Conservation (phyloP, 35 echinoderm and acorn worm species). For the Heliocidaris erythrogramma region DNA sequence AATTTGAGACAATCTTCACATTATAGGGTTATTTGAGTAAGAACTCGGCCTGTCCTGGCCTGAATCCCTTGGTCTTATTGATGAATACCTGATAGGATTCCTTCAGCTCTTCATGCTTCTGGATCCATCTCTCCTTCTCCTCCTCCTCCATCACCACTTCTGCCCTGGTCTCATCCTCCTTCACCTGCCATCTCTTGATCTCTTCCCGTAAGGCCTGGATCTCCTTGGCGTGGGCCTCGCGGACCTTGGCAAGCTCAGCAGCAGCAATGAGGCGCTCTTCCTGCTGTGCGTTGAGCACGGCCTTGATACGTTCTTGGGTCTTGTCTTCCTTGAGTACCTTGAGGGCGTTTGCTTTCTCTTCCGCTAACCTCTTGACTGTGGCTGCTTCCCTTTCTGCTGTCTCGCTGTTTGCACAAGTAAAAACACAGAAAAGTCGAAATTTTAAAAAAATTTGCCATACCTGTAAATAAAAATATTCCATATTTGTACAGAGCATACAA, state of each 20-base stretch:
- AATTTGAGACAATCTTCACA: not conserved
- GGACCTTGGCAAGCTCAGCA: conserved; percentile 55
- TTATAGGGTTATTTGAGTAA: conserved; percentile 43
- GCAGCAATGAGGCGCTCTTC: conserved; percentile 61
- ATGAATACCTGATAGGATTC: conserved; percentile 63
- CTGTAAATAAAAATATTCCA: too few relatives aligned
- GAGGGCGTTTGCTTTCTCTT: conserved; percentile 45
- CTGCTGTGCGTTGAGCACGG: conserved; percentile 46
- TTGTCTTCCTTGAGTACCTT: conserved; percentile 48
- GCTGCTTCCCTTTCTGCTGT: conserved; percentile 43
- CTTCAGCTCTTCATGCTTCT: conserved; percentile 50
- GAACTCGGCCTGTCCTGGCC: conserved; percentile 59
- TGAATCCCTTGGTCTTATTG: conserved; percentile 60
- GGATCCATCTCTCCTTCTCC: conserved; percentile 53
- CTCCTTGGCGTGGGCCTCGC: conserved; percentile 42
- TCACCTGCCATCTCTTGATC: conserved; percentile 54
- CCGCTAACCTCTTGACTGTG: conserved; percentile 32
- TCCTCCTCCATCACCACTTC: conserved; percentile 51
- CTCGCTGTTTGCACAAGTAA: not conserved
- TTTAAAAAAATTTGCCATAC: not conserved
- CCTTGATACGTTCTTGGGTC: conserved; percentile 52
- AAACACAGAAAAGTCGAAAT: not conserved
- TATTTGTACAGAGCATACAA: too few relatives aligned
- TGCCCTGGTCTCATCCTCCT: conserved; percentile 49
- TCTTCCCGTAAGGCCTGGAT: conserved; percentile 48